Evolutionary conservation across 2,113 vertebrate species (phyloP), one percentile per base, ranked within the genome.

Genomic region (Willisornis vidua): DNA sequence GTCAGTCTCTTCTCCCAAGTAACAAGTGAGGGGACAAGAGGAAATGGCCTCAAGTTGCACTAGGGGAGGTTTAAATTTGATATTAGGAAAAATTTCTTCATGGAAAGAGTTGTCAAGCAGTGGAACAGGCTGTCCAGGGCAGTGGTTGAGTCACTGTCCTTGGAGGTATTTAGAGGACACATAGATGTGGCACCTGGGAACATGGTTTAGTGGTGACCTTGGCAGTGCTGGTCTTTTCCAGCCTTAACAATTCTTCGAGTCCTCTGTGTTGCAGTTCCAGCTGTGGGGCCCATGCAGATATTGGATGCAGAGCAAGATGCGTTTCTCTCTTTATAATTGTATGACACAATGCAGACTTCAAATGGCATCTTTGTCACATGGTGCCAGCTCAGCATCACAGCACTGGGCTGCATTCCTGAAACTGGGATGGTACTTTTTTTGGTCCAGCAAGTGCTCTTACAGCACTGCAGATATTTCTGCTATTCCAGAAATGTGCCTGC

Each of bases 301-400:
- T 5, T 26, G 7, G 29, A 26, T 37, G 6, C 2, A 2, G 1
- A 49, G 13, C 10, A 14, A 67, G 80, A 19, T 52, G 23, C 10
- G 1, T 48, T 91, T 83, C 18, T 63, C 10, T 73, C 29, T n/a
- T 5, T 0, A 35, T 29, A 62, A 15, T 19, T 6, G 4, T 54
- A 1, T 20, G 63, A 41, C 23, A 52, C 71, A 62, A 31, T 2
- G 6, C 25, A 28, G 48, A 25, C 55, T 85, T 84, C 79, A 8
- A 0, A 31, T 0, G 0, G 1, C 13, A 5, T 57, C 45, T 61
- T 37, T 25, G 29, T 75, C n/a, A 12, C 7, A 2, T 3, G 1
- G 10, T 54, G 5, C 39, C 52, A 12, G 19, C 14, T 78, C 57
- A 63, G 35, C 35, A 39, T 76, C 78, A 3, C 35, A 3, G 49